phyloP scores from a whole-genome alignment of 1,140 invertebrate species.

The Cyrtorhinus lividipennis region DNA sequence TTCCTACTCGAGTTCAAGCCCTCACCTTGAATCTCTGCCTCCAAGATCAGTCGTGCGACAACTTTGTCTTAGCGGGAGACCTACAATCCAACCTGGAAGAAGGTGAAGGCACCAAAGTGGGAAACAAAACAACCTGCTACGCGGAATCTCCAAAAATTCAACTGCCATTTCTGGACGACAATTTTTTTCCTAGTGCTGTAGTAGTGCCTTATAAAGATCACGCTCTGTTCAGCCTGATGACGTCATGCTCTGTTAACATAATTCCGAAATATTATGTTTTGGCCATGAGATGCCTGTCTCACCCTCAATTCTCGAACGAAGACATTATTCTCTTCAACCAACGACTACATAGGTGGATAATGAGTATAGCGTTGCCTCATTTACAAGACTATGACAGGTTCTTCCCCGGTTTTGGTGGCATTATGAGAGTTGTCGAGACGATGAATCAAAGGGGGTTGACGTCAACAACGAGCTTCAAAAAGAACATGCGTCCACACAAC shows the following conservation, averaged over 20 bases:
- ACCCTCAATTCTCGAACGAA: conserved; percentile 1
- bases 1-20: not conserved
- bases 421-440: conserved; percentile 24
- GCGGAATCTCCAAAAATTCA: conserved; percentile 16
- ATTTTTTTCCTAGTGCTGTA: conserved; percentile 20
- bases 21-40: not conserved
- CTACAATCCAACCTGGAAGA: not conserved
- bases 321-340: conserved; percentile 21
- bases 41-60: not conserved
- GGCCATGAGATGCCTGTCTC: conserved; percentile 20
- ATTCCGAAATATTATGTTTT: conserved; percentile 24
- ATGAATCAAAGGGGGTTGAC: conserved; percentile 21
- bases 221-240: conserved; percentile 20
- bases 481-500: not conserved
- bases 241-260: conserved; percentile 18
- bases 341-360: conserved; percentile 18
- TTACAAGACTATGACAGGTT: conserved; percentile 19
- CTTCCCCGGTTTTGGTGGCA: conserved; percentile 24
- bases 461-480: not conserved
- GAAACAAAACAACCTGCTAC: not conserved
- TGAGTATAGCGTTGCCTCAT: conserved; percentile 17
- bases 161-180: conserved; percentile 22
- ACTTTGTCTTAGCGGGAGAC: not conserved
- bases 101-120: not conserved
- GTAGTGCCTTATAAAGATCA: conserved; percentile 20